Evolutionary conservation across 2,888 invertebrate genomes (phyloP), one percentile per base, ranked within the genome.

Genomic region (Mythimna impura): DNA sequence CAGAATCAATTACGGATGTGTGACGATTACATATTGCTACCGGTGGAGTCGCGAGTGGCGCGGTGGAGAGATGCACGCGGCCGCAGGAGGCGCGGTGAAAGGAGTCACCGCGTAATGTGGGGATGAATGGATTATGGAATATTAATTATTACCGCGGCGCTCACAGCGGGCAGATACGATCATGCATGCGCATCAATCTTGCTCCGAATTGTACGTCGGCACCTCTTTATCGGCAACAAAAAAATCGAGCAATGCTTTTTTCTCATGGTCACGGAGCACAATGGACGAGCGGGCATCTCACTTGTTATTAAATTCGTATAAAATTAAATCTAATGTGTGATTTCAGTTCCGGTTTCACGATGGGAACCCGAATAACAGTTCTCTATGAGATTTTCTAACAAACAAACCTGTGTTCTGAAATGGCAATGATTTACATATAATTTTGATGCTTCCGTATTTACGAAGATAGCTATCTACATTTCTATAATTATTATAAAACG

Each of bases 241-340:
- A 92, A 95, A 94, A 92, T 92, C 92, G 92, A 87, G 90, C 91
- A 89, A 75, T 87, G 84, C 82, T 90, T 92, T 91, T 93, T 96
- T 96, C 96, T 94, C 96, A 96, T 94, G 94, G 90, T 87, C 92
- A 88, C 89, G 86, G 85, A 83, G 80, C 89, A 90, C 95, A 96
- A 96, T 95, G 89, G 94, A 76, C 88, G 79, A 80, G 87, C 89
- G 92, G 88, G 92, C 94, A 93, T 93, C 94, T 93, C 93, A 92
- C 94, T 95, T 91, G 94, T 95, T 96, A 96, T 96, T 96, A 96
- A 96, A 96, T 96, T 96, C 96, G 95, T 95, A 96, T 96, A 95
- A 96, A 96, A 96, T 95, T 95, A 94, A 95, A 94, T 93, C 90
- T 95, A 96, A 95, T 95, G 94, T 96, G 95, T 96, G 96, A 96